These are phyloP conservation scores for Eulemur macaco DNA, from an alignment of 2,113 vertebrate species.

Conservation along the genomic window DNA sequence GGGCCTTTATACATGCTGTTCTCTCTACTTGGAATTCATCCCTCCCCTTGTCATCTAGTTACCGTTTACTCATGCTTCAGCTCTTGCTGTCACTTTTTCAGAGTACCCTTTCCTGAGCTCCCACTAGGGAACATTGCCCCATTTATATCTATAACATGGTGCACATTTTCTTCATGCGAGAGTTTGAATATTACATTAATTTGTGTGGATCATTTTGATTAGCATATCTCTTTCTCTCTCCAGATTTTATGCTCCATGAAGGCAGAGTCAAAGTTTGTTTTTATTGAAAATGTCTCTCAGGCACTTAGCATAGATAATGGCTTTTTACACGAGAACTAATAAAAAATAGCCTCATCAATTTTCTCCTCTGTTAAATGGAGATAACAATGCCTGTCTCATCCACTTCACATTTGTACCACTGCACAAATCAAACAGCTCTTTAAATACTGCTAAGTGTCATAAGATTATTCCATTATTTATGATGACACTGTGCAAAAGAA, in stretches of 20 bases:
- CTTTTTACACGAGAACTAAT: background rate
- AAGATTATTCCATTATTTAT: background rate
- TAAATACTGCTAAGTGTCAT: background rate
- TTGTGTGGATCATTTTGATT: background rate
- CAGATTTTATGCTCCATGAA: background rate
- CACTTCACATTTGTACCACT: background rate
- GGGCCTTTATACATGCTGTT: background rate
- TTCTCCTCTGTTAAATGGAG: background rate
- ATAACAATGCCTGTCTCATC: background rate
- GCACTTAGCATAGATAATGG: background rate
- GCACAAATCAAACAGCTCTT: conserved; percentile 5
- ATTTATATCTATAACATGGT: background rate
- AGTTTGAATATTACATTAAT: background rate
- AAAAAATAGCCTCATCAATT: background rate
- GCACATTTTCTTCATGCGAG: background rate
- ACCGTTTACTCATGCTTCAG: background rate
- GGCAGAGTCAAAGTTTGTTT: background rate
- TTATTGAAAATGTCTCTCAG: background rate
- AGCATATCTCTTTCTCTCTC: background rate
- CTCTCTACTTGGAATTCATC: background rate
- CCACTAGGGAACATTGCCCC: background rate
- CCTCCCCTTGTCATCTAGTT: background rate
- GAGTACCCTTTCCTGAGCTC: background rate
- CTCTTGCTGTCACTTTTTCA: background rate
- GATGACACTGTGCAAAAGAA: background rate